A percentile compares a stretch with the other conserved stretches of the same genome.
Evolutionary conservation across 2,113 vertebrate species (phyloP).

Genomic region (Micronycteris hirsuta): DNA sequence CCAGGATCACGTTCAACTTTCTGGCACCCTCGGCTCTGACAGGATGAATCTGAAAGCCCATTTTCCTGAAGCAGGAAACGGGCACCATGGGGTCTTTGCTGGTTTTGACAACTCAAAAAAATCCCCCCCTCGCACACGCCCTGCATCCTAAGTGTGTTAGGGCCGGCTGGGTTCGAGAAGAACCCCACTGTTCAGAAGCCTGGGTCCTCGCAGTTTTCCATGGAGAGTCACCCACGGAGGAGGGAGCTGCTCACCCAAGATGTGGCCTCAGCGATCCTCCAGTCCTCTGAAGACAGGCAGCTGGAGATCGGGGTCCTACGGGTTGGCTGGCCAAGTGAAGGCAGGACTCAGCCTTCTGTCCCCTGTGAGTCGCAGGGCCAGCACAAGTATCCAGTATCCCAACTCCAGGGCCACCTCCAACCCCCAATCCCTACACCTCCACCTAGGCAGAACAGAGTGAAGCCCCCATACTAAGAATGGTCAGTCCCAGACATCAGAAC

Average conservation of each 20-base stretch:
- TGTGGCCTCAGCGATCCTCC: not conserved
- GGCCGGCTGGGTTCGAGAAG: not conserved
- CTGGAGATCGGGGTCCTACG: not conserved
- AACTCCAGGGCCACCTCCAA: not conserved
- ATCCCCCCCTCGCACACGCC: rapidly evolving
- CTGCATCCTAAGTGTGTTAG: rapidly evolving
- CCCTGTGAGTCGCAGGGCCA: not conserved
- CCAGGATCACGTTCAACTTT: conserved; percentile 32
- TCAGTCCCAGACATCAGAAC: not conserved
- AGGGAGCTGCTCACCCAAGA: not conserved
- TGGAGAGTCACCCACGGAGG: not conserved
- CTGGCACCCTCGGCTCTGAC: not conserved
- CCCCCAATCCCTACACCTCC: not conserved
- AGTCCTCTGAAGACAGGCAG: not conserved
- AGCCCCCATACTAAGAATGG: not conserved
- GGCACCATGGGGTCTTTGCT: not conserved
- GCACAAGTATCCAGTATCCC: not conserved
- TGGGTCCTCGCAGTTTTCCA: not conserved
- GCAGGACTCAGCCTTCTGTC: not conserved
- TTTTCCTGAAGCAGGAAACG: not conserved
- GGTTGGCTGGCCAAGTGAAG: not conserved
- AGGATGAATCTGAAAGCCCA: not conserved
- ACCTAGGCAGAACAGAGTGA: not conserved
- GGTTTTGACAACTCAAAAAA: not conserved
- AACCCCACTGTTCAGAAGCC: not conserved